Base-by-base conservation (phyloP, 92 coral and sea anemone species). In the Virgularia gustaviana region DNA sequence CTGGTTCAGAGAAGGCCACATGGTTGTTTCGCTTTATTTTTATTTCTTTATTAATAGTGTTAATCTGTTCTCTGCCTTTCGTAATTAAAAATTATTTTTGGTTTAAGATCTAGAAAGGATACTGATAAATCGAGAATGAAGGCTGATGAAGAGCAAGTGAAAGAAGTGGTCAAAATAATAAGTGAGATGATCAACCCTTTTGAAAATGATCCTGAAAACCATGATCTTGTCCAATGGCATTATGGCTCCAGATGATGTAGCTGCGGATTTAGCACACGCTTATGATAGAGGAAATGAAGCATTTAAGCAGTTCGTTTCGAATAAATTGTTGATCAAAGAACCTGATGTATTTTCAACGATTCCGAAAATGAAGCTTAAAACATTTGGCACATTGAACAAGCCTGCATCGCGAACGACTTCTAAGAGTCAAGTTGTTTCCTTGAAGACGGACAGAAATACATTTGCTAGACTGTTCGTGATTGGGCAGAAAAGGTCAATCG, bases 251-350 rank as follows among this genome's bases (percentile, higher is more conserved):
- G 57, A 65, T n/a, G 72, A 41, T 22, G 20, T 65, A 20, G 72
- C 45, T 36, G 29, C 72, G 2, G 72, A 65, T 65, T 37, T 65
- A 38, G 1, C 56, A 41, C 36, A 57, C 20, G 56, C 72, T 20
- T 65, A 41, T 65, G 39, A 65, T 57, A 41, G 45, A 65, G 72
- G 72, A 22, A 65, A 65, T 64, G 72, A 65, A n/a, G 72, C 57
- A 37, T 65, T 65, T 22, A 37, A 41, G 27, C 57, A 41, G 36
- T 65, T 65, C 20, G 72, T 65, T 65, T 42, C 57, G 4, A 39
- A 39, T 37, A 65, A 65, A 22, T 65, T 65, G 27, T 57, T 65
- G 20, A 57, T 65, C 56, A 57, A 65, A n/a, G 72, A 65, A 44
- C 72, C 72, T 20, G 72, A 65, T 43, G 45, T 65, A 65, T 65